Conservation (phyloP, 2,113 vertebrate species). For the Oncorhynchus gorbuscha region DNA sequence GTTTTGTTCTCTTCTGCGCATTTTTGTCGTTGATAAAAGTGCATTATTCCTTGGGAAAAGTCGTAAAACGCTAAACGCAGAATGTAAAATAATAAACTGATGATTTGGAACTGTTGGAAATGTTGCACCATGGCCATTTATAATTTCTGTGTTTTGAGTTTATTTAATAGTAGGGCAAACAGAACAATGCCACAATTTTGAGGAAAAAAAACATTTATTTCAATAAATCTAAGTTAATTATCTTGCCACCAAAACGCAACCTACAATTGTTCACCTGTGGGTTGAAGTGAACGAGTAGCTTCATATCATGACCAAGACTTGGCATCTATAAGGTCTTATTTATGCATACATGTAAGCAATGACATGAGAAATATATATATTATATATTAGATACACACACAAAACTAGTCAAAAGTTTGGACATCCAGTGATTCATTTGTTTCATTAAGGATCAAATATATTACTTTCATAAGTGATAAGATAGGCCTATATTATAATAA, state of each 20-base stretch:
- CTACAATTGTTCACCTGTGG: neutral
- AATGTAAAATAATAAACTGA: neutral
- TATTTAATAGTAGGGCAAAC: neutral
- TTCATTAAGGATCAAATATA: neutral
- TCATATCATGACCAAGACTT: slow-evolving; percentile 30
- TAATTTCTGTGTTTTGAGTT: neutral
- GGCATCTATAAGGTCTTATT: slow-evolving; percentile 44
- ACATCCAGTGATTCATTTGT: neutral
- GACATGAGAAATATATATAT: neutral
- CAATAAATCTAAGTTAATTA: neutral
- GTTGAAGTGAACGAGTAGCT: neutral
- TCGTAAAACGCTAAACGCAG: neutral
- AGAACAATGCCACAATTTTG: neutral
- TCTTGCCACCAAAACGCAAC: neutral
- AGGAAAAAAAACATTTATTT: neutral
- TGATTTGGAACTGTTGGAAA: neutral
- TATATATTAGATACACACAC: no score
- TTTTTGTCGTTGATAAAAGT: neutral
- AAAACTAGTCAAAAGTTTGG: no score
- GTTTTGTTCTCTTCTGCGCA: neutral
- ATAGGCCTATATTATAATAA: neutral
- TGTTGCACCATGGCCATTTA: neutral
- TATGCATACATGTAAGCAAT: slow-evolving; percentile 52
- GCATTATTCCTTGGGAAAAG: neutral
- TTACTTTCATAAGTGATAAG: neutral